These are phyloP conservation scores for Dendrolimus punctatus DNA, from an alignment of 1,140 invertebrate genomes.

Conservation along the genomic window DNA sequence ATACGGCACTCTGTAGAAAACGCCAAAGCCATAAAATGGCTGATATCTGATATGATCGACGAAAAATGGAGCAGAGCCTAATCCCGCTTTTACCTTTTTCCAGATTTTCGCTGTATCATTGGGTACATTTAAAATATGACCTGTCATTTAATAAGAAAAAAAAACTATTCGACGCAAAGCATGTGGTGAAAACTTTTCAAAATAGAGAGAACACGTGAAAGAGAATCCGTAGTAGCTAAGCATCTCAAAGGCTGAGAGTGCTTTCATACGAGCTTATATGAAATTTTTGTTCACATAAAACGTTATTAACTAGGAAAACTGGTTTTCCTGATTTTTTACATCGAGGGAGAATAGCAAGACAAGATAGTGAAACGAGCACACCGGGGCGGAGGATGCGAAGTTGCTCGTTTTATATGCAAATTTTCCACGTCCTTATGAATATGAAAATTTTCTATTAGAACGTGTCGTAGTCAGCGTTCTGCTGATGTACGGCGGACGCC, in stretches of 20 bases:
- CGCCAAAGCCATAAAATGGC: too few species aligned
- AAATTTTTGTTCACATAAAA: too few species aligned
- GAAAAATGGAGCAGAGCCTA: not conserved
- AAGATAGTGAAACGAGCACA: conserved; percentile 28
- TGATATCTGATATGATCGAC: too few species aligned
- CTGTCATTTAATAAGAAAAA: not conserved
- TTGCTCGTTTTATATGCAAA: conserved; percentile 70
- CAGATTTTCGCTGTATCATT: conserved; percentile 2
- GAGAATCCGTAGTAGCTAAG: too few species aligned
- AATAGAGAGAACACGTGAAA: not conserved
- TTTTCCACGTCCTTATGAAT: conserved; percentile 68
- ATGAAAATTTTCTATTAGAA: conserved; percentile 72
- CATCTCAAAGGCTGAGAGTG: too few species aligned
- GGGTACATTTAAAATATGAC: not conserved
- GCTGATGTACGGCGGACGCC: conserved; percentile 40
- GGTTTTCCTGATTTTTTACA: conserved; percentile 30
- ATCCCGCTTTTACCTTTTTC: not conserved
- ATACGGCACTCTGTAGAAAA: too few species aligned
- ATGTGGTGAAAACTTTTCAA: not conserved
- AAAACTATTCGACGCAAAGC: not conserved
- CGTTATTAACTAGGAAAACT: conserved; percentile 9
- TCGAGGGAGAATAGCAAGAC: conserved; percentile 40
- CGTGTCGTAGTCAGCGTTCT: conserved; percentile 63
- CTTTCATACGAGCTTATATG: too few species aligned
- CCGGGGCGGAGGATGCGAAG: conserved; percentile 31